Conservation (phyloP, 1,140 invertebrate species). For the Brachionus rubens region DNA sequence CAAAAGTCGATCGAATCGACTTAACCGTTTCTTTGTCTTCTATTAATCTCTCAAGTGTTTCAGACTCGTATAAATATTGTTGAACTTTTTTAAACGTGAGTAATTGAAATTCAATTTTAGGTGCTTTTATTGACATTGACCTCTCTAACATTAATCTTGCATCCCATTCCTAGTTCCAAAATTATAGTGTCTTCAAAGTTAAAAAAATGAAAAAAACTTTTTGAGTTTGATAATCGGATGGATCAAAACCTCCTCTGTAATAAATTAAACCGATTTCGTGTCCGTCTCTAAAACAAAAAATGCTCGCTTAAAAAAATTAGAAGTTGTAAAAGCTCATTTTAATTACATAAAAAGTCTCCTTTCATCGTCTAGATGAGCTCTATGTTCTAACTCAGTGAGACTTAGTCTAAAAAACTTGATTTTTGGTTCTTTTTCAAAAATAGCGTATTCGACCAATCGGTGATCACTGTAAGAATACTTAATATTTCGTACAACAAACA, state of each 20-base stretch:
- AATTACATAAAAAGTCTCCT: conserved; percentile 32
- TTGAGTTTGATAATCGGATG: conserved; percentile 1
- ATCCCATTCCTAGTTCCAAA: background rate
- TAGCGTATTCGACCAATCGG: conserved; percentile 2
- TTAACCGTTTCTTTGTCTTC: background rate
- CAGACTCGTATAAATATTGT: conserved; percentile 1
- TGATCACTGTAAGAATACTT: background rate
- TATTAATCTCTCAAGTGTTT: background rate
- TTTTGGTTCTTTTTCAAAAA: conserved; percentile 21
- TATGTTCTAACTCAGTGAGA: background rate
- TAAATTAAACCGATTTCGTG: conserved; percentile 22
- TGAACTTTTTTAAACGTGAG: conserved; percentile 34
- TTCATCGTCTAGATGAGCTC: background rate
- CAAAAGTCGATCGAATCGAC: conserved; percentile 3
- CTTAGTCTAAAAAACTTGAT: conserved; percentile 20
- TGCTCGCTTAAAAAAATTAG: background rate
- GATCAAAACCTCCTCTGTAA: conserved; percentile 12
- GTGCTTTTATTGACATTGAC: conserved; percentile 17
- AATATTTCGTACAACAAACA: conserved; percentile 1
- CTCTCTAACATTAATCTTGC: conserved; percentile 10
- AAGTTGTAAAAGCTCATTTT: background rate
- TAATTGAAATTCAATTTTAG: conserved; percentile 31
- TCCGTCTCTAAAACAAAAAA: background rate
- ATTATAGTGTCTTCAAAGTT: no score
- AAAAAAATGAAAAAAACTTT: no score